Evolutionary conservation across 2,888 invertebrate genomes (phyloP).

Genomic region (Loripinus fragilis): DNA sequence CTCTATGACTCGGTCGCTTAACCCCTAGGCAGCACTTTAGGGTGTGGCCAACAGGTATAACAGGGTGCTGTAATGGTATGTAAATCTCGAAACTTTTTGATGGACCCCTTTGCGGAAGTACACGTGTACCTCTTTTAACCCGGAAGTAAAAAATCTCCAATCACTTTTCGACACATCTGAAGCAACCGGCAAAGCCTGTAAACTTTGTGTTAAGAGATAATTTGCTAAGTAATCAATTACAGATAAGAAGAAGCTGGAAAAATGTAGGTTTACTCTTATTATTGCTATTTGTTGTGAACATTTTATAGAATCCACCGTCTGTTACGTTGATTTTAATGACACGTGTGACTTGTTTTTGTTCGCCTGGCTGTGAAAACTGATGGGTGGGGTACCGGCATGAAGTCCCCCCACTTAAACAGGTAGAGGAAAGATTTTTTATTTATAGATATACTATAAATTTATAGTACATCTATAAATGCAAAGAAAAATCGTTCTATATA

Average conservation of each 20-base stretch:
- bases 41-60: too few relatives aligned
- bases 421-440: too few relatives aligned
- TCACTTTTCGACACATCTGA: slow-evolving; percentile 59
- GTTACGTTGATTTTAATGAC: background rate
- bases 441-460: too few relatives aligned
- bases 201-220: background rate
- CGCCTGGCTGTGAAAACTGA: background rate
- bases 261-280: background rate
- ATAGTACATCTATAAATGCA: too few relatives aligned
- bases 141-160: slow-evolving; percentile 58
- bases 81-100: background rate
- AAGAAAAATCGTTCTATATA: too few relatives aligned
- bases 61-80: too few relatives aligned
- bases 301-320: background rate
- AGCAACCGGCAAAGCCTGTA: slow-evolving; percentile 26
- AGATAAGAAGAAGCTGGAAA: background rate
- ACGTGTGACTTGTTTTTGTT: background rate
- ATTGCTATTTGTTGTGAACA: background rate
- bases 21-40: too few relatives aligned
- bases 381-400: background rate
- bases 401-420: too few relatives aligned
- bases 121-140: slow-evolving; percentile 48
- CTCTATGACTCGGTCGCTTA: too few relatives aligned
- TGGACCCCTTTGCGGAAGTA: slow-evolving; percentile 41
- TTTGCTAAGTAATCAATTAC: background rate